phyloP scores from a whole-genome alignment of 1,140 invertebrate genomes.

The Acromyrmex heyeri region DNA sequence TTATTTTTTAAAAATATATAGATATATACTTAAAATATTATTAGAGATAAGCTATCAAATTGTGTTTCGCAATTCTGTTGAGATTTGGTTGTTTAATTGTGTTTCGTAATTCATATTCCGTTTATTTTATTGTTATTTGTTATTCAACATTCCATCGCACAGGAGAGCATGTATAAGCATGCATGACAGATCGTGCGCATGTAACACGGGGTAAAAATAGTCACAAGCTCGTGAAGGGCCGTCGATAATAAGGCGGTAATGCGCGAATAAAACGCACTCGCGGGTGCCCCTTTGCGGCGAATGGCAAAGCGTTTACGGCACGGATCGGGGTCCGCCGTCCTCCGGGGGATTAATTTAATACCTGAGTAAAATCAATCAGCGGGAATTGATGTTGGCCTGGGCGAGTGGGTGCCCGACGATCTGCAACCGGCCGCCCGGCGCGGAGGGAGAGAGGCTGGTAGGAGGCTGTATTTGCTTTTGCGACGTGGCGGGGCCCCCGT shows the following conservation, averaged over 20 bases:
- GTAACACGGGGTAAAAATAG: slow-evolving; percentile 30
- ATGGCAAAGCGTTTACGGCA: slow-evolving; percentile 50
- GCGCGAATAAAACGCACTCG: slow-evolving; percentile 46
- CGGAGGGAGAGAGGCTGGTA: slow-evolving; percentile 48
- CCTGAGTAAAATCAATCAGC: slow-evolving; percentile 85
- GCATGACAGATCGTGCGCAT: background rate
- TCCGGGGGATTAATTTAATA: slow-evolving; percentile 84
- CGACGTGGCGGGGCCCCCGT: slow-evolving; percentile 82
- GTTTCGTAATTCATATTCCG: background rate
- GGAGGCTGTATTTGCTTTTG: slow-evolving; percentile 83
- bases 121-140: background rate
- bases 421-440: slow-evolving; percentile 56
- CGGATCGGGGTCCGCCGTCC: slow-evolving; percentile 40
- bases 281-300: slow-evolving; percentile 27
- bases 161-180: background rate
- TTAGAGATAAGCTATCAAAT: background rate
- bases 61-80: background rate
- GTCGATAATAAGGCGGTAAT: slow-evolving; percentile 64
- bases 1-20: too few relatives aligned
- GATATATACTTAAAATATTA: background rate
- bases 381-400: slow-evolving; percentile 81
- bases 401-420: slow-evolving; percentile 77
- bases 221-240: slow-evolving; percentile 2
- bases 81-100: background rate
- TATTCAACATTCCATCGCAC: background rate